Base-by-base conservation (phyloP, 2,113 vertebrate genomes). In the Deroptyus accipitrinus region DNA sequence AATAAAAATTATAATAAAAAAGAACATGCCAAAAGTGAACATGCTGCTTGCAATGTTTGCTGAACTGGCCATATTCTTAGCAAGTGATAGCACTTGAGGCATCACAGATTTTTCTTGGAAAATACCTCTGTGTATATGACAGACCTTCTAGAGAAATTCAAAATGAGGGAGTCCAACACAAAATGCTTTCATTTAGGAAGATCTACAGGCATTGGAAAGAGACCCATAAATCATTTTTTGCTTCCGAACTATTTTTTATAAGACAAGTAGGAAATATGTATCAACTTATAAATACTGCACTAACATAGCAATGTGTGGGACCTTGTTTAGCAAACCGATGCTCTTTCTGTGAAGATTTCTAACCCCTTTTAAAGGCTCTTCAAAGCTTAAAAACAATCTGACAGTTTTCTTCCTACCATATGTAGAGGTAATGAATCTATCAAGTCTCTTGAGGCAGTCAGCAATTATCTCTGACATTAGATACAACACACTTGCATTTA, bases 401-500 rank as follows among this genome's bases (percentile, higher is more conserved):
- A 81, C 95, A 96, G 83, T 73, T 92, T 94, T 93, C 86, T 86
- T 91, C 57, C 80, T 76, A 90, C 86, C 90, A 95, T 95, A 96
- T 92, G 88, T 91, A 88, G 88, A 93, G 73, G 86, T 90, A 96
- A 92, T 93, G 92, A 96, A 93, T 88, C 90, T 94, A 88, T 93
- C 86, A 86, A 90, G 83, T 88, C 91, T 96, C 92, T 79, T 73
- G 95, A 95, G 91, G 73, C 86, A 96, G 70, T 13, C 80, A 88
- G 77, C 90, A 96, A 97, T 96, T 97, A 92, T 93, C 76, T 91
- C 44, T 96, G 90, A 92, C 94, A 79, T 73, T 78, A 92, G 83
- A 93, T 88, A 93, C 83, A 95, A 94, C 86, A 92, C 48, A 76
- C 94, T 96, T 92, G 68, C 69, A 73, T 94, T 94, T 94, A 94